Percentiles rank a stretch among this genome's conserved stretches.
Evolutionary conservation across 2,113 vertebrate species (phyloP).

Genomic region (Panurus biarmicus): DNA sequence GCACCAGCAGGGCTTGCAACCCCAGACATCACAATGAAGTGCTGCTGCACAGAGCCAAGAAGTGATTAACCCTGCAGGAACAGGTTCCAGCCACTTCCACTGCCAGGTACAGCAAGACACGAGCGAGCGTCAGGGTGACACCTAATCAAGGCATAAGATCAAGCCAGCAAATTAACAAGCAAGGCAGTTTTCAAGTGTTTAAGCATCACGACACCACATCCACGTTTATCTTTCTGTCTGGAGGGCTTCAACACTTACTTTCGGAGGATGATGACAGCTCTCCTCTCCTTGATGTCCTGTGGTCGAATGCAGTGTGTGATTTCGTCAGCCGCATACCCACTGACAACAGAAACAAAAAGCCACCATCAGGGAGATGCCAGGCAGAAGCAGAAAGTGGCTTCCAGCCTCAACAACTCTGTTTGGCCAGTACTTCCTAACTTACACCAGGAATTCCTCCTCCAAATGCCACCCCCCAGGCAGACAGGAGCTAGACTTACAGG

Average conservation of each 20-base stretch:
- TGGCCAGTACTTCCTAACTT: not conserved
- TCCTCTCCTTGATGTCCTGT: constrained; percentile 95
- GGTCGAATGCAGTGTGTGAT: constrained; percentile 98
- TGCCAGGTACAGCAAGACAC: rapidly evolving
- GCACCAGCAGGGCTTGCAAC: not conserved
- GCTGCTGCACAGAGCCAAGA: not conserved
- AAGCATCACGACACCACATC: not conserved
- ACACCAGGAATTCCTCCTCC: not conserved
- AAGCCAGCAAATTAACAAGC: not conserved
- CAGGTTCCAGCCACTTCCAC: not conserved
- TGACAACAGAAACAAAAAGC: constrained; percentile 62
- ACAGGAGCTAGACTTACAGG: not conserved
- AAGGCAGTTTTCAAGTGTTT: not conserved
- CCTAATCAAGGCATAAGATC: not conserved
- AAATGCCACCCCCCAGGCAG: not conserved
- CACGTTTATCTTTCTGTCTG: not conserved
- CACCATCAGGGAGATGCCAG: not conserved
- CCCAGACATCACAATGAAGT: not conserved
- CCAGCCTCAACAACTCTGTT: not conserved
- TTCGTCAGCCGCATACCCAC: constrained; percentile 96
- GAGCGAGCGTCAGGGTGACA: not conserved
- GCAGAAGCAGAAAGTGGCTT: not conserved
- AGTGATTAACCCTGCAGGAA: not conserved
- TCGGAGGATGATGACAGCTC: constrained; percentile 96
- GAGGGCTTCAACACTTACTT: constrained; percentile 80